Percentiles rank a stretch among this genome's conserved stretches.
These are phyloP conservation scores for Pocota personata DNA, from an alignment of 2,888 invertebrate genomes.

Conservation along the genomic window DNA sequence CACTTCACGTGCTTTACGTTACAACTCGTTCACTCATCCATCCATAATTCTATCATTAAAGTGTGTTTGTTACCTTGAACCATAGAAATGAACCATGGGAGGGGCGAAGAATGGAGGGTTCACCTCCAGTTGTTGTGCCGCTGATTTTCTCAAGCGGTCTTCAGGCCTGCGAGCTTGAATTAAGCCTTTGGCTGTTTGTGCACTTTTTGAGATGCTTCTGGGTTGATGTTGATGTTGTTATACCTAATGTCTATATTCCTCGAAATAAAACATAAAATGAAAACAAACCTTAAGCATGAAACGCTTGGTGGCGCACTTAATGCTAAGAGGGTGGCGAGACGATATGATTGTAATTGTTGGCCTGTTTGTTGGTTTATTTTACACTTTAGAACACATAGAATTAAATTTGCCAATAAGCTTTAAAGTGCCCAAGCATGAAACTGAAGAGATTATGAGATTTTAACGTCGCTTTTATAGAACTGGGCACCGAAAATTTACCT, in stretches of 20 bases:
- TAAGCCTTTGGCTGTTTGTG: slow-evolving; percentile 50
- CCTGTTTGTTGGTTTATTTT: too few species aligned
- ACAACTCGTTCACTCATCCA: slow-evolving; percentile 18
- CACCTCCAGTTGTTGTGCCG: slow-evolving; percentile 20
- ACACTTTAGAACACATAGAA: too few species aligned
- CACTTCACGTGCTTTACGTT: slow-evolving; percentile 22
- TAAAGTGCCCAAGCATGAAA: too few species aligned
- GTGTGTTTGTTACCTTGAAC: slow-evolving; percentile 32
- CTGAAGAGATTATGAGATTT: too few species aligned
- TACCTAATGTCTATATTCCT: slow-evolving; percentile 1
- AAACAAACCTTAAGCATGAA: slow-evolving; percentile 3
- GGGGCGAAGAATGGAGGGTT: slow-evolving; percentile 14
- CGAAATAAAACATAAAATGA: slow-evolving; percentile 14
- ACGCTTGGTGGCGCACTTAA: background rate
- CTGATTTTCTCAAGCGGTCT: slow-evolving; percentile 51
- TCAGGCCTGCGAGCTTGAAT: slow-evolving; percentile 20
- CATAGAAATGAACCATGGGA: slow-evolving; percentile 3
- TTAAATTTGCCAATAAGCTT: too few species aligned
- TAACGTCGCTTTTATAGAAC: too few species aligned
- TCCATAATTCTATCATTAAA: slow-evolving; percentile 18
- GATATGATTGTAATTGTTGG: background rate
- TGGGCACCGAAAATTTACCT: too few species aligned
- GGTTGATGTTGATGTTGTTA: slow-evolving; percentile 14
- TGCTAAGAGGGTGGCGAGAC: background rate
- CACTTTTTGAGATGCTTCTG: slow-evolving; percentile 18